Base-by-base conservation (phyloP, 2,888 invertebrate genomes). In the Mylabris sibirica region DNA sequence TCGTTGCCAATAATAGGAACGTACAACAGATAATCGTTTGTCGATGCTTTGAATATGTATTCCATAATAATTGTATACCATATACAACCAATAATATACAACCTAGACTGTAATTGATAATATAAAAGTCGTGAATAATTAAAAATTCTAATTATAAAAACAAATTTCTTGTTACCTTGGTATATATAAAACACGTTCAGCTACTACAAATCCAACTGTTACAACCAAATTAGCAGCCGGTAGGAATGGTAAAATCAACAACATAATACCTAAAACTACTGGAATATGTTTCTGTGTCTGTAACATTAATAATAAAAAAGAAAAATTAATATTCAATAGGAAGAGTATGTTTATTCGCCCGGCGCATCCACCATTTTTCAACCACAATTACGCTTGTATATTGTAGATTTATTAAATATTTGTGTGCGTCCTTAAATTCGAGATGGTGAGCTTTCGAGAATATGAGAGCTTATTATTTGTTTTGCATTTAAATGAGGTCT, bases 131-230 rank as follows among this genome's bases (percentile, higher is more conserved):
- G n/a, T 38, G 22, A 1, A 49, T 30, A 24, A 24, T 63, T 20
- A 22, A 63, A 24, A 63, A 3, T 17, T 0, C n/a, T n/a, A 59
- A 30, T 22, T 4, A 41, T 5, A 35, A 17, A 30, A 4, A 60
- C 26, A 49, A 17, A 35, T 63, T 49, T 44, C 57, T 66, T 67
- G 77, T 85, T 87, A 93, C 93, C 91, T 93, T 63, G 96, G 95
- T 80, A 96, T 94, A 85, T 96, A 96, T 14, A 96, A 88, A 38
- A 96, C 92, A 75, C 96, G 87, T 84, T 97, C 96, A 0, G 96
- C 96, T 0, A 96, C 90, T 8, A 94, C 93, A 80, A 94, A 94
- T 35, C 94, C 94, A 3, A 93, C 93, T 0, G 93, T 93, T 75
- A 93, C 90, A 68, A 93, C 87, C 49, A 95, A 84, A 83, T 96